phyloP scores from a whole-genome alignment of 2,888 invertebrate genomes.

The Psylliodes chrysocephalus region DNA sequence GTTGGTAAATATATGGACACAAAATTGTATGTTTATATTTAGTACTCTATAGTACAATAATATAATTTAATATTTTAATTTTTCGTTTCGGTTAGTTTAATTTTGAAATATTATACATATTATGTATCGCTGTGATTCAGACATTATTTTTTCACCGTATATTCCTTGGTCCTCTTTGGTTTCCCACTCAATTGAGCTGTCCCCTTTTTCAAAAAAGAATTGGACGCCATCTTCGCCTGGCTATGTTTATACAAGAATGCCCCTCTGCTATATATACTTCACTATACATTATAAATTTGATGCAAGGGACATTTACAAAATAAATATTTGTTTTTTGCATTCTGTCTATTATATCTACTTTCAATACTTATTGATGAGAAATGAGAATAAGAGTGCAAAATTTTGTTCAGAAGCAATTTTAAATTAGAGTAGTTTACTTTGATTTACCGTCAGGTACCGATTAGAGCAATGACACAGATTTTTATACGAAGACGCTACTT shows the following conservation, averaged over 20 bases:
- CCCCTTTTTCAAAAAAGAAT: constrained; percentile 22
- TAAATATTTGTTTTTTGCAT: constrained; percentile 61
- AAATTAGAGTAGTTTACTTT: too few relatives aligned
- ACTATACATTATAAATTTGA: constrained; percentile 57
- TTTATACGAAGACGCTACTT: too few relatives aligned
- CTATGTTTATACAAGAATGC: constrained; percentile 59
- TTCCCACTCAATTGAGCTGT: constrained; percentile 16
- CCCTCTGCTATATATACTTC: constrained; percentile 53
- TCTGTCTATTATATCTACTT: constrained; percentile 36
- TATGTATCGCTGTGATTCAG: not conserved
- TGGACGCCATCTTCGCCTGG: constrained; percentile 18
- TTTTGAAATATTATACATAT: not conserved
- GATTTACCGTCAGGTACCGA: too few relatives aligned
- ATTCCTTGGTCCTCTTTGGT: not conserved
- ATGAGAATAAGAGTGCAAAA: not conserved
- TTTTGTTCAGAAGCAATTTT: not conserved
- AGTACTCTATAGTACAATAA: too few relatives aligned
- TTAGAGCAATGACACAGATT: too few relatives aligned
- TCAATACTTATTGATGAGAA: not conserved
- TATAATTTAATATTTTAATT: too few relatives aligned
- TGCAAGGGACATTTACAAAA: constrained; percentile 62
- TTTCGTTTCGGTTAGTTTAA: too few relatives aligned
- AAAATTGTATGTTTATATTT: too few relatives aligned
- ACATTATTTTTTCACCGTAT: not conserved
- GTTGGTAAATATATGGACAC: too few relatives aligned